Percentiles rank a stretch among this genome's conserved stretches.
Evolutionary conservation across 2,888 invertebrate genomes (phyloP).

Genomic region (Ceraclea dissimilis): DNA sequence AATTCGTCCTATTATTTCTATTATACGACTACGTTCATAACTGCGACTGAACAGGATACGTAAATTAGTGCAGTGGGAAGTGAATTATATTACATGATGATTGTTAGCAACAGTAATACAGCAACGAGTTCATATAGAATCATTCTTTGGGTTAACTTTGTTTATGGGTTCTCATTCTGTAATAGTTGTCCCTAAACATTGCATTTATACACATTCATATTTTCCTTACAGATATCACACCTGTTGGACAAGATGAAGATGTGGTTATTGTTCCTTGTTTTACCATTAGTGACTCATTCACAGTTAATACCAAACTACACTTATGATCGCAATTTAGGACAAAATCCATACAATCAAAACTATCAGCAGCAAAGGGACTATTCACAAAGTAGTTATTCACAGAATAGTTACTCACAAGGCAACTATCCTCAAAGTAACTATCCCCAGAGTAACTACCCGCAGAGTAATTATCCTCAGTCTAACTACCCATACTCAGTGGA

Average conservation of each 20-base stretch:
- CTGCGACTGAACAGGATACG: too few species aligned
- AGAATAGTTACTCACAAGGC: constrained; percentile 9
- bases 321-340: constrained; percentile 10
- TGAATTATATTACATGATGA: too few species aligned
- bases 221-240: constrained; percentile 12
- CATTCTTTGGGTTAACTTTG: too few species aligned
- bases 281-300: constrained; percentile 5
- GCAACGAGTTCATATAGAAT: too few species aligned
- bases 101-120: too few species aligned
- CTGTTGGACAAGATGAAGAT: constrained; percentile 10
- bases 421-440: constrained; percentile 11
- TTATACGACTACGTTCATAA: too few species aligned
- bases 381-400: constrained; percentile 9
- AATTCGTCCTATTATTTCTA: too few species aligned
- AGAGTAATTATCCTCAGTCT: constrained; percentile 10
- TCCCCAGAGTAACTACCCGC: constrained; percentile 9
- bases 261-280: constrained; percentile 8
- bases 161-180: too few species aligned
- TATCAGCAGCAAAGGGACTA: constrained; percentile 1
- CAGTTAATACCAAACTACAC: constrained; percentile 10
- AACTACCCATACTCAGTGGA: background rate
- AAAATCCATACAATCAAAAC: constrained; percentile 5
- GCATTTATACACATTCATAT: too few species aligned
- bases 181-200: too few species aligned
- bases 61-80: too few species aligned